Conservation (phyloP, 2,113 vertebrate species). For the Nibea coibor region DNA sequence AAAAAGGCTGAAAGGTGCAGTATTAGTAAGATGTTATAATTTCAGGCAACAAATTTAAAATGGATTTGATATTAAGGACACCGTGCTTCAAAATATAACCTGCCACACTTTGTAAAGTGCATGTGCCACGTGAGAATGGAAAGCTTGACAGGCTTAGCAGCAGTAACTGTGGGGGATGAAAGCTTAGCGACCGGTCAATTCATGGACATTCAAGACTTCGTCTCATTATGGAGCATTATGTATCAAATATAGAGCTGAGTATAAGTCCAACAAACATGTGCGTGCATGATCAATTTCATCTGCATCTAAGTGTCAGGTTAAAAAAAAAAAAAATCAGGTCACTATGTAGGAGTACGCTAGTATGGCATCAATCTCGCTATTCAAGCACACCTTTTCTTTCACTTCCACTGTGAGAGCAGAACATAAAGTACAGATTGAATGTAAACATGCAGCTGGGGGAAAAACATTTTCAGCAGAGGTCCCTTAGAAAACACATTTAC, state of each 20-base stretch:
- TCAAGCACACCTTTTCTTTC: conserved; percentile 37
- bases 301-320: conserved; percentile 26
- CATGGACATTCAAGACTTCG: background rate
- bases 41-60: too few species aligned
- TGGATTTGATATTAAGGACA: background rate
- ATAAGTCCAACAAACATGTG: background rate
- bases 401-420: conserved; percentile 16
- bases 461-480: conserved; percentile 22
- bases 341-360: conserved; percentile 42
- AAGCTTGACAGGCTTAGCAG: background rate
- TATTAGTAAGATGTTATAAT: background rate
- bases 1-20: background rate
- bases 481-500: conserved; percentile 40
- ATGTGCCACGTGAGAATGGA: background rate
- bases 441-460: conserved; percentile 41
- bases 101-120: background rate
- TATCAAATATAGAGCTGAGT: background rate
- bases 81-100: background rate
- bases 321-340: conserved; percentile 24
- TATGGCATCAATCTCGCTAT: conserved; percentile 37
- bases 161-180: background rate
- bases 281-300: background rate
- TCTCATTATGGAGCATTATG: background rate
- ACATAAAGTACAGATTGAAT: conserved; percentile 28
- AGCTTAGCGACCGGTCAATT: background rate